Base-by-base conservation (phyloP, 2,888 invertebrate genomes). In the Phortica okadai region DNA sequence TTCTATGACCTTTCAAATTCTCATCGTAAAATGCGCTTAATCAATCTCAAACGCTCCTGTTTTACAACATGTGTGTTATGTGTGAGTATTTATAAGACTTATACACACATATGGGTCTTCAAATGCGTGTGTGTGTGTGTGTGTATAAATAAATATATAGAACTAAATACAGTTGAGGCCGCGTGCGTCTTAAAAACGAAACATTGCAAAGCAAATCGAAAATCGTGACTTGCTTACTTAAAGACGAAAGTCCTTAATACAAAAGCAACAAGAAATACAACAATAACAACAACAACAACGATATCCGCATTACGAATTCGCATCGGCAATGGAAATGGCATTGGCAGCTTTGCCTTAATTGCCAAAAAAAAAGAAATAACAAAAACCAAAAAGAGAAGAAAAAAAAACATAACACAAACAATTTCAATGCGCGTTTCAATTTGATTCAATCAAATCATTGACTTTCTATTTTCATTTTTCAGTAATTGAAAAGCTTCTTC, bases 401-500 rank as follows among this genome's bases (percentile, higher is more conserved):
- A 69, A 7, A 69, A 8, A 10, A n/a, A 69, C n/a, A 69, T 21
- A 44, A 69, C n/a, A 50, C 69, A 69, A 11, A 69, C 21, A 45
- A 42, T n/a, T 42, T 41, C 7, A 11, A 42, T 42, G 16, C n/a
- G 42, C 16, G 8, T 66, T 69, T 69, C 69, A 69, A 85, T 83
- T 86, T 85, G 83, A 86, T 86, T 85, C 81, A 85, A 85, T 85
- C 85, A 85, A 84, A 80, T 75, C 81, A 86, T 84, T 85, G 84
- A 84, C 80, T 85, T 82, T 78, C 59, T n/a, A 80, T 25, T 25
- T 62, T 33, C 77, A 21, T 64, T 50, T 69, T 54, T 64, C 76
- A 64, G 64, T 78, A 75, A 64, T 76, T 73, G 80, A 74, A 74
- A 74, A 67, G 74, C 56, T 67, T 14, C 14, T n/a, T 56, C 56